phyloP scores from a whole-genome alignment of 2,888 invertebrate genomes.

The Agriopis aurantiaria region DNA sequence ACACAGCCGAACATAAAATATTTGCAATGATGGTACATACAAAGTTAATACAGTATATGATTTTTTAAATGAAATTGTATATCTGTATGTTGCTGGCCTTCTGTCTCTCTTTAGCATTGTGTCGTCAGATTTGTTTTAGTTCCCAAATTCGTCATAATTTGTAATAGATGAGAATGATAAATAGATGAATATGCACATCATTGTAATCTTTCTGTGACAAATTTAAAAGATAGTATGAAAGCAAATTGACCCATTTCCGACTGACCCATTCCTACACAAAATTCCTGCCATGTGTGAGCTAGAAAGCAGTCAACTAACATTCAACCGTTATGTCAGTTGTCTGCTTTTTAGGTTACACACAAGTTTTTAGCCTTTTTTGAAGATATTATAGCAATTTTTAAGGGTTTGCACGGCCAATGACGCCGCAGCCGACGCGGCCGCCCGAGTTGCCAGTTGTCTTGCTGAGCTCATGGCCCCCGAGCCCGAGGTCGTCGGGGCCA shows the following conservation, averaged over 20 bases:
- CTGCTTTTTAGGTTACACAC: background rate
- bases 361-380: background rate
- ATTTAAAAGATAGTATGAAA: too few species aligned
- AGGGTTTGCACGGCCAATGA: slow-evolving; percentile 90
- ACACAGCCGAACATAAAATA: too few species aligned
- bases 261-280: background rate
- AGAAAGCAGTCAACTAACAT: background rate
- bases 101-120: too few species aligned
- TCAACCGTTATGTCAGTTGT: background rate
- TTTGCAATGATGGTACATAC: too few species aligned
- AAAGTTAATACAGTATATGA: too few species aligned
- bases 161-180: too few species aligned
- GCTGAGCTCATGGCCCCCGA: slow-evolving; percentile 96
- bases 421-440: slow-evolving; percentile 94
- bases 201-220: too few species aligned
- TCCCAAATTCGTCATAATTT: too few species aligned
- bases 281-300: background rate
- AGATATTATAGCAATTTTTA: background rate
- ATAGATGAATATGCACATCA: too few species aligned
- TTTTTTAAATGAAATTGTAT: too few species aligned
- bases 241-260: background rate
- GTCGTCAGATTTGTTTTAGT: too few species aligned
- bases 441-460: slow-evolving; percentile 98
- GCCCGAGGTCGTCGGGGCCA: slow-evolving; percentile 96
- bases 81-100: too few species aligned